Evolutionary conservation across 2,888 invertebrate genomes (phyloP), one percentile per base, ranked within the genome.

Genomic region (Cacoxenus indagator): DNA sequence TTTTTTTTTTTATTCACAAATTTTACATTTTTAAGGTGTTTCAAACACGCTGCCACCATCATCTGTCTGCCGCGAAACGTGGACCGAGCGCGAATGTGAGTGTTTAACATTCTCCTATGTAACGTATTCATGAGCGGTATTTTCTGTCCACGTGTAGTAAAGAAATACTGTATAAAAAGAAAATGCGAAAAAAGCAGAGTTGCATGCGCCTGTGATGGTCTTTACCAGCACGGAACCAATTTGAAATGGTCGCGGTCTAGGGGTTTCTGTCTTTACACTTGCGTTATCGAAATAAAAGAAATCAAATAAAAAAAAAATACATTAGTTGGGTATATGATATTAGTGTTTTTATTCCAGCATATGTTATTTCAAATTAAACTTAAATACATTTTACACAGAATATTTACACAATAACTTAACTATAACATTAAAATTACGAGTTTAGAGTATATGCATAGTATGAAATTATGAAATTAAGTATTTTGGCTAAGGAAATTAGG

Each of bases 1-100:
- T 43, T 43, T 61, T 61, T 11, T 22, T 61, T 59, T n/a, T 59
- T 59, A 43, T 43, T 48, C 31, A 31, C 31, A 8, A 61, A 61
- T 61, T 61, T 43, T 43, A 5, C 61, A 61, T 43, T 22, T 22
- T 29, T 61, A 43, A 8, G 24, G 6, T 24, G n/a, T 11, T 57
- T 72, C 67, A 75, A 70, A 71, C 81, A 82, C 83, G 76, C n/a
- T 67, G 72, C 74, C 68, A 43, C 55, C 45, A 43, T n/a, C 45
- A 43, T n/a, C 48, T 5, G 19, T 19, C 48, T 19, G 51, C 31
- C 45, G 43, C 78, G 82, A 83, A 84, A 81, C 80, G 80, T 81
- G 80, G 80, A 80, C 70, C 69, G 61, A 61, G 11, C 17, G 37
- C 22, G 14, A n/a, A 17, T n/a, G 9, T 31, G 27, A 43, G 22